phyloP scores from a whole-genome alignment of 2,888 invertebrate genomes.

The Erebia ligea region DNA sequence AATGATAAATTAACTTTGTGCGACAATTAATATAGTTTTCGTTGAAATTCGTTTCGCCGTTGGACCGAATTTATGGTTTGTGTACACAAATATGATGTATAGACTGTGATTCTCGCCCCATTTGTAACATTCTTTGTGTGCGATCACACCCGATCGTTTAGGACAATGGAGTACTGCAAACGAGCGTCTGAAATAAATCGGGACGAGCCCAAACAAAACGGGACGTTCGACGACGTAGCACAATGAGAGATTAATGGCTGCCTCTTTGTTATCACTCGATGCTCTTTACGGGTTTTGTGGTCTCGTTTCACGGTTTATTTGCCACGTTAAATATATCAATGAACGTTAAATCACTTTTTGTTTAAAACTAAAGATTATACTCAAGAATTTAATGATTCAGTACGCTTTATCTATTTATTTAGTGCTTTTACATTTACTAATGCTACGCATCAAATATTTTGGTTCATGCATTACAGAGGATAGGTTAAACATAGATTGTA shows the following conservation, averaged over 20 bases:
- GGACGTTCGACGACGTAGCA: conserved; percentile 67
- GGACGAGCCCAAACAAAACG: conserved; percentile 75
- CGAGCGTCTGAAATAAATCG: conserved; percentile 61
- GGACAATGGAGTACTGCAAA: conserved; percentile 71
- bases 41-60: conserved; percentile 43
- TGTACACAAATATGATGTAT: conserved; percentile 70
- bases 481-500: neutral
- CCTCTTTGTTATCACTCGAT: conserved; percentile 76
- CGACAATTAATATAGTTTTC: conserved; percentile 41
- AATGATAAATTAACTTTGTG: conserved; percentile 30
- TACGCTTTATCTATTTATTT: neutral
- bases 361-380: conserved; percentile 41
- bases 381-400: neutral
- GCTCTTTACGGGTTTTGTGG: conserved; percentile 77
- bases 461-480: neutral
- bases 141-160: conserved; percentile 77
- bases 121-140: conserved; percentile 70
- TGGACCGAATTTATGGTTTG: conserved; percentile 68
- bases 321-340: conserved; percentile 72
- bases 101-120: conserved; percentile 71
- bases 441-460: neutral
- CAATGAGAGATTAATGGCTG: conserved; percentile 80
- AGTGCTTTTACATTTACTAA: too few relatives aligned
- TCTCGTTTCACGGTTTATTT: conserved; percentile 79
- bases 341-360: conserved; percentile 69